These are phyloP conservation scores for Mylabris sibirica DNA, from an alignment of 2,888 invertebrate genomes.

Conservation along the genomic window DNA sequence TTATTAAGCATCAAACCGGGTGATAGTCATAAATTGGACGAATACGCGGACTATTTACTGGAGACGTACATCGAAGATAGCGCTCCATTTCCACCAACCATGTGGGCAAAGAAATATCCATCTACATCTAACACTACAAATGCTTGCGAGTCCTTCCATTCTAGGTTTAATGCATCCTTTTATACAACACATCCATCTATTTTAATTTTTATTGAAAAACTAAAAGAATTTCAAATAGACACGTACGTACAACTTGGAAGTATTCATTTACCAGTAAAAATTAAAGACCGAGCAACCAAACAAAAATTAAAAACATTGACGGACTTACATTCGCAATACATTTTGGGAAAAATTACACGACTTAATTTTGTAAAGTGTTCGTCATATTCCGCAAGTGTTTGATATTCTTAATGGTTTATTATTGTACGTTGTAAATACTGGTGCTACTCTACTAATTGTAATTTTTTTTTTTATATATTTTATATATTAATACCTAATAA, in stretches of 20 bases:
- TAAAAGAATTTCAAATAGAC: slow-evolving; percentile 17
- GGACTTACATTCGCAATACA: neutral
- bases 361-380: neutral
- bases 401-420: neutral
- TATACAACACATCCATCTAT: slow-evolving; percentile 22
- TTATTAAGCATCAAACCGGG: neutral
- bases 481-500: neutral
- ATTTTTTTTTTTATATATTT: neutral
- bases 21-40: neutral
- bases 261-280: too few relatives aligned
- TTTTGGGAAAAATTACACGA: neutral
- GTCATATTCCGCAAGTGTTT: neutral
- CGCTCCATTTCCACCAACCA: neutral
- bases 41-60: neutral
- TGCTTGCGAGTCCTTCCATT: slow-evolving; percentile 26
- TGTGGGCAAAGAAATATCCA: slow-evolving; percentile 1
- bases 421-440: too few relatives aligned
- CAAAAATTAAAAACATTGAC: neutral
- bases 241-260: slow-evolving; percentile 16
- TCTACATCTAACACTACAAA: slow-evolving; percentile 20
- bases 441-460: neutral
- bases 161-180: slow-evolving; percentile 18
- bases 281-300: slow-evolving; percentile 1
- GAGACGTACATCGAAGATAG: neutral
- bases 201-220: slow-evolving; percentile 21